Evolutionary conservation across 2,113 vertebrate species (phyloP).

Genomic region (Crotalus helleri): DNA sequence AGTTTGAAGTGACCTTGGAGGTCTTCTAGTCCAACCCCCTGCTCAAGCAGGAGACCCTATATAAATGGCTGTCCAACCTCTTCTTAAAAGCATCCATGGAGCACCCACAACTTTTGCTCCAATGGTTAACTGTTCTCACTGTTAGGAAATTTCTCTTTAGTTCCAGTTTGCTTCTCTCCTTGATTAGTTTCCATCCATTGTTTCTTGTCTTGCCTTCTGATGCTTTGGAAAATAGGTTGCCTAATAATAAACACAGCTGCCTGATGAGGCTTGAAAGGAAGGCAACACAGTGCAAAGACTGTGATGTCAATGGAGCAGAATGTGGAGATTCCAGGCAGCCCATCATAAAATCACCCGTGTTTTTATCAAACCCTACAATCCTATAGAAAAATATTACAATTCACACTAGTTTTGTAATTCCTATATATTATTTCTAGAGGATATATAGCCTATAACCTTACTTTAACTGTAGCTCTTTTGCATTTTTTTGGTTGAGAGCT

Average conservation of each 20-base stretch:
- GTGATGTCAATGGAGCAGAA: not conserved
- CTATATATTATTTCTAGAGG: not conserved
- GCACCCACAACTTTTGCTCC: not conserved
- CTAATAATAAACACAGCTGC: not conserved
- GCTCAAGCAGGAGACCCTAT: not conserved
- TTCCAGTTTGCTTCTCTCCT: not conserved
- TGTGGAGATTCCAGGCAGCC: not conserved
- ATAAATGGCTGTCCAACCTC: not conserved
- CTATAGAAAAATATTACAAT: not conserved
- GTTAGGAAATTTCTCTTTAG: not conserved
- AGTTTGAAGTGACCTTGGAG: not conserved
- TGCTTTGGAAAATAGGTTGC: not conserved
- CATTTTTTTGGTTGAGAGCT: not conserved
- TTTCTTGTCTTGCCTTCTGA: not conserved
- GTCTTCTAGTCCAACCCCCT: not conserved
- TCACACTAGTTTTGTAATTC: not conserved
- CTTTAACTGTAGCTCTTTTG: not conserved
- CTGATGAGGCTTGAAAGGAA: not conserved
- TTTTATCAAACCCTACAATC: not conserved
- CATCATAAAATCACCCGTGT: not conserved
- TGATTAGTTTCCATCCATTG: not conserved
- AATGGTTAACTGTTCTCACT: not conserved
- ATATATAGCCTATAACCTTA: not conserved
- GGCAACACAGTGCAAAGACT: not conserved
- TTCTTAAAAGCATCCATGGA: not conserved